phyloP scores from a whole-genome alignment of 1,140 invertebrate species.

The Zaprionus lachaisei region DNA sequence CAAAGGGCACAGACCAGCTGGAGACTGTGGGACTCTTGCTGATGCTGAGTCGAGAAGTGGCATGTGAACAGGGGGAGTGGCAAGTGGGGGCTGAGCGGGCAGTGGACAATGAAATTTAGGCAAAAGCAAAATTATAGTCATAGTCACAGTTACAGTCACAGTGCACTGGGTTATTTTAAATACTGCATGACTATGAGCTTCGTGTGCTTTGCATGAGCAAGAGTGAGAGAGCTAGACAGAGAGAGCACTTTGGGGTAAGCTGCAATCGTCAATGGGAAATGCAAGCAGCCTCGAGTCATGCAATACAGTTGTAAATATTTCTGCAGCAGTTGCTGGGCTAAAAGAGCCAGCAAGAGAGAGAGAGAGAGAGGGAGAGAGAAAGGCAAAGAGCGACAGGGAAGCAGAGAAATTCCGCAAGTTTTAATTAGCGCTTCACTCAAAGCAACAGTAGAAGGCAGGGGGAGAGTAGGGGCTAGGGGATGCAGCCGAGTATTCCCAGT shows the following conservation, averaged over 20 bases:
- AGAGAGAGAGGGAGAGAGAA: background rate
- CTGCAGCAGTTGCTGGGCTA: slow-evolving; percentile 1
- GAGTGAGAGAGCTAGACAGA: background rate
- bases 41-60: background rate
- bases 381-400: background rate
- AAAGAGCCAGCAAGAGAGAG: background rate
- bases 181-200: background rate
- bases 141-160: background rate
- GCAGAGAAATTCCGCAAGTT: slow-evolving; percentile 26
- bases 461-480: background rate
- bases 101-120: background rate
- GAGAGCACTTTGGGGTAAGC: background rate
- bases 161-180: slow-evolving; percentile 2
- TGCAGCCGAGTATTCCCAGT: background rate
- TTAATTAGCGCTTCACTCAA: slow-evolving; percentile 42
- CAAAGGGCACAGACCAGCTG: background rate
- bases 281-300: slow-evolving; percentile 9
- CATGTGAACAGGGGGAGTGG: background rate
- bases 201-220: background rate
- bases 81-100: background rate
- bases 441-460: slow-evolving; percentile 1
- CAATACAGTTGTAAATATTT: slow-evolving; percentile 18
- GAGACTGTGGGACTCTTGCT: background rate
- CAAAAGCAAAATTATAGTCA: background rate
- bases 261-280: background rate